Conservation (phyloP, 2,113 vertebrate species). For the Poecilia latipinna region DNA sequence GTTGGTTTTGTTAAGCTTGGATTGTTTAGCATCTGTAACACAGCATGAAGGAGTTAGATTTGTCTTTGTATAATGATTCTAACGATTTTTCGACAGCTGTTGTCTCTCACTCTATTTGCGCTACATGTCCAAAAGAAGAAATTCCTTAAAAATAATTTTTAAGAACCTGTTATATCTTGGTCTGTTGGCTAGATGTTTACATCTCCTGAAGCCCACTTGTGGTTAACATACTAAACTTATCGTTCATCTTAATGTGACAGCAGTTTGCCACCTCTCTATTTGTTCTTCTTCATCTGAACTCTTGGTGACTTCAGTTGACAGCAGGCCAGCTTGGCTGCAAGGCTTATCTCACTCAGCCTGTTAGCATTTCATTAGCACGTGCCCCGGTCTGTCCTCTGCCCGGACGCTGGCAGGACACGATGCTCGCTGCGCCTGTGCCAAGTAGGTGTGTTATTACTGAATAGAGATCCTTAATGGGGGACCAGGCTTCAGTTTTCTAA, state of each 20-base stretch:
- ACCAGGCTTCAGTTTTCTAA: slow-evolving; percentile 13
- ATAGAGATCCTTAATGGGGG: slow-evolving; percentile 19
- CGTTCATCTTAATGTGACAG: neutral
- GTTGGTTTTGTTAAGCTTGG: neutral
- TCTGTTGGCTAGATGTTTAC: neutral
- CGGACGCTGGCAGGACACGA: slow-evolving; percentile 47
- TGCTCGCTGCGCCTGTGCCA: slow-evolving; percentile 54
- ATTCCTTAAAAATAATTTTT: slow-evolving; percentile 1
- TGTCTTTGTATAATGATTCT: neutral
- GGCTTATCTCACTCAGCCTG: slow-evolving; percentile 48
- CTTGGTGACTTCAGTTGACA: slow-evolving; percentile 55
- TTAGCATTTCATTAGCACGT: slow-evolving; percentile 68
- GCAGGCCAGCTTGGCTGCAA: slow-evolving; percentile 42
- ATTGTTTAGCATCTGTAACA: slow-evolving; percentile 24
- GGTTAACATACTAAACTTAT: slow-evolving; percentile 11
- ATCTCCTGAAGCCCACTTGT: slow-evolving; percentile 2
- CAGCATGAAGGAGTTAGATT: slow-evolving; percentile 11
- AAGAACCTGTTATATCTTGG: neutral
- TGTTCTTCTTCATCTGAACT: slow-evolving; percentile 50
- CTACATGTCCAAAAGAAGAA: slow-evolving; percentile 1
- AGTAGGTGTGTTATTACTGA: slow-evolving; percentile 56
- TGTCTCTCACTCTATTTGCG: neutral
- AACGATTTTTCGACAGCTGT: neutral
- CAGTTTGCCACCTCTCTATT: neutral
- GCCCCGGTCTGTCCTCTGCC: slow-evolving; percentile 29